Conservation (phyloP, 2,113 vertebrate genomes). For the Tor tambroides region DNA sequence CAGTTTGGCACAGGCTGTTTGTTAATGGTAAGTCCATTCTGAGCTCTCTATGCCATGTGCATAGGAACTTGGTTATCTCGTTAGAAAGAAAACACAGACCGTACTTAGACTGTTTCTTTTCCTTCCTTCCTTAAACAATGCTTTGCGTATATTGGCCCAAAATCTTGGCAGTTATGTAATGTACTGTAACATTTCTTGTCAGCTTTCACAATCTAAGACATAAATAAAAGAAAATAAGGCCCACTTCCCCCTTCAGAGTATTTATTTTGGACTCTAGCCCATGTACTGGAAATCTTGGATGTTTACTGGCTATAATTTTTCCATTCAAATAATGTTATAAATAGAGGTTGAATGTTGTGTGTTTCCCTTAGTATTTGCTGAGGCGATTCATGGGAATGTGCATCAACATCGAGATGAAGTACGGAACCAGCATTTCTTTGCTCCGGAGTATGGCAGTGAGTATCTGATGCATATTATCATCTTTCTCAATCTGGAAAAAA, state of each 20-base stretch:
- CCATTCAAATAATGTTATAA: neutral
- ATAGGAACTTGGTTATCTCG: neutral
- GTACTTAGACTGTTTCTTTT: neutral
- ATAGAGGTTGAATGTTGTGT: slow-evolving; percentile 16
- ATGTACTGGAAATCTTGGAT: neutral
- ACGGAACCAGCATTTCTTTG: slow-evolving; percentile 90
- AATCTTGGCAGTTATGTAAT: neutral
- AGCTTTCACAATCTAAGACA: slow-evolving; percentile 13
- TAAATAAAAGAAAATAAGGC: neutral
- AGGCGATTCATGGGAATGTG: slow-evolving; percentile 82
- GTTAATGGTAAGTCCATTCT: slow-evolving; percentile 83
- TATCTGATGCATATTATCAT: slow-evolving; percentile 29
- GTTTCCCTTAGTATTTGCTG: slow-evolving; percentile 80
- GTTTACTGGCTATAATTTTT: slow-evolving; percentile 29
- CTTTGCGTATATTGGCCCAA: neutral
- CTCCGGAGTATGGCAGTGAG: slow-evolving; percentile 91
- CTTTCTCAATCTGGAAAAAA: neutral
- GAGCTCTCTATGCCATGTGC: neutral
- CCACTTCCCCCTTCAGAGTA: neutral
- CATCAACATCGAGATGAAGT: slow-evolving; percentile 83
- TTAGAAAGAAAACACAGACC: slow-evolving; percentile 2
- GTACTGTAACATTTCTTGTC: neutral
- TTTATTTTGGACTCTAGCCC: neutral
- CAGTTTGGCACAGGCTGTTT: slow-evolving; percentile 95
- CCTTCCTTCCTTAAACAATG: slow-evolving; percentile 19